These are phyloP conservation scores for Gerris lacustris DNA, from an alignment of 2,888 invertebrate genomes.

Conservation along the genomic window DNA sequence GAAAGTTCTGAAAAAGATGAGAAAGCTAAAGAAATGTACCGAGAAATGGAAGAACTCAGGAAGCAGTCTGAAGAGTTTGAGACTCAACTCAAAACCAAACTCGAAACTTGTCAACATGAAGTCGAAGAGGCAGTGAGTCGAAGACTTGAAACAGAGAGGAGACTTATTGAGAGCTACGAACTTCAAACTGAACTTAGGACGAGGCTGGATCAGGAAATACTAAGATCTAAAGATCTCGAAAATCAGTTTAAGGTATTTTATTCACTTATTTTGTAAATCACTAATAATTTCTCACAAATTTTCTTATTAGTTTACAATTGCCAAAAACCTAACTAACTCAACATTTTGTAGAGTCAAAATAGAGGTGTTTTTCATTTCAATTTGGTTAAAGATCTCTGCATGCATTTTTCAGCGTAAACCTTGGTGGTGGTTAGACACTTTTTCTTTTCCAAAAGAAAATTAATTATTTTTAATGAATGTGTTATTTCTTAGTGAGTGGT, in stretches of 20 bases:
- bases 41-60: conserved; percentile 18
- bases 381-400: too few species aligned
- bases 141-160: conserved; percentile 23
- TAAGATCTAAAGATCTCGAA: conserved; percentile 20
- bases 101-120: conserved; percentile 22
- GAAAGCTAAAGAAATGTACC: background rate
- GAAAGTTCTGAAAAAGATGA: conserved; percentile 15
- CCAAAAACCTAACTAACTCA: too few species aligned
- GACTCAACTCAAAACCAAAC: conserved; percentile 23
- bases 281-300: too few species aligned
- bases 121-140: conserved; percentile 21
- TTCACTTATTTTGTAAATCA: too few species aligned
- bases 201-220: conserved; percentile 21
- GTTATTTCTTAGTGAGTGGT: too few species aligned
- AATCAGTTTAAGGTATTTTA: conserved; percentile 20
- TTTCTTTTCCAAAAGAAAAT: too few species aligned
- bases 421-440: too few species aligned
- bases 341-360: too few species aligned
- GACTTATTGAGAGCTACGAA: conserved; percentile 22
- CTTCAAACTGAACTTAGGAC: conserved; percentile 19
- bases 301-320: too few species aligned
- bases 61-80: conserved; percentile 17
- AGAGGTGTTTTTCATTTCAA: too few species aligned
- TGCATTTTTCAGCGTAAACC: too few species aligned
- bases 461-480: too few species aligned